Base-by-base conservation (phyloP, 1,140 invertebrate genomes). In the Halyomorpha halys region DNA sequence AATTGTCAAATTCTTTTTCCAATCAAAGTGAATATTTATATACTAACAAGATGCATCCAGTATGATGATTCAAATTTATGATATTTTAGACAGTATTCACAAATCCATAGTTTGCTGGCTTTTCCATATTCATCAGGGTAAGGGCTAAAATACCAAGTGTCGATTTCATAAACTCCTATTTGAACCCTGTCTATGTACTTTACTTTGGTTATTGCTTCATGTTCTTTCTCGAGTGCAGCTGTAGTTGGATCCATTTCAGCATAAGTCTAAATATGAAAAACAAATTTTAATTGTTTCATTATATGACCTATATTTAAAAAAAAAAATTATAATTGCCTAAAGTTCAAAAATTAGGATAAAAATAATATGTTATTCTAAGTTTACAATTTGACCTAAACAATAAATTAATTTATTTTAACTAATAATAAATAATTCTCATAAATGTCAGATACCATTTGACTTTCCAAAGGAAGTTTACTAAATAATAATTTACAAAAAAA, bases 121-220 rank as follows among this genome's bases (percentile, higher is more conserved):
- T 94, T 93, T 0, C 94, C 92, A 77, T 97, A 98, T 72, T 98
- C 94, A 67, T 97, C 94, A 3, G 96, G 95, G 75, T 94, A 98
- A 0, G 96, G 96, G 71, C 93, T 97, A 72, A 97, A 98, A 75
- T 99, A 99, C 95, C 96, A 99, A 16, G 95, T 95, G 73, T 98
- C 94, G 51, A 99, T 97, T 79, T 98, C 95, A 77, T 93, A 97
- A 73, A 87, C 81, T 64, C 96, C 96, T 72, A 98, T 93, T 77
- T 97, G 92, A 70, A 98, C 88, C 74, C 85, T 85, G 72, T 99
- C 94, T 69, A 99, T 98, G 72, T 98, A 98, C 80, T 99, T 99
- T 0, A 99, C 92, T 85, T 93, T 94, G 59, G 91, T 95, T 62
- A 97, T 93, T 51, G 93, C 91, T 83, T 98, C 95, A 73, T 99